Percentiles rank a stretch among this genome's conserved stretches.
These are phyloP conservation scores for Ceriagrion tenellum DNA, from an alignment of 2,888 invertebrate genomes.

Conservation along the genomic window DNA sequence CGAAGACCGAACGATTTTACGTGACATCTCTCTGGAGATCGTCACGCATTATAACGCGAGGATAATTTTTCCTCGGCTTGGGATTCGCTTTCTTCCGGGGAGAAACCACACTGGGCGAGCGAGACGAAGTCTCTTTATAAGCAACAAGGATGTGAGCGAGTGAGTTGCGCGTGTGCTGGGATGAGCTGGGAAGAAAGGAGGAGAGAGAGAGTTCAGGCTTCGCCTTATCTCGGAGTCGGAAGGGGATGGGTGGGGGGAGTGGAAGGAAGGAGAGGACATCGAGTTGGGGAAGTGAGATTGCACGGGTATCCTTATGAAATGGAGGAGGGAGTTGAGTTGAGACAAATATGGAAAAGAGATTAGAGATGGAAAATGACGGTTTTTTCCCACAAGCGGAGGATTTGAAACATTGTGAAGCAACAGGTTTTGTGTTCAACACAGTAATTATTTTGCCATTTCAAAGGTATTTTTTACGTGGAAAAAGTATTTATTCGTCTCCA, in stretches of 20 bases:
- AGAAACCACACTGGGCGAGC: background rate
- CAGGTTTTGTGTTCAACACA: too few species aligned
- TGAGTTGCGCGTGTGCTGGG: background rate
- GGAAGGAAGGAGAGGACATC: background rate
- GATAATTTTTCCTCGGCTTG: background rate
- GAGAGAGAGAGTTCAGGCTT: background rate
- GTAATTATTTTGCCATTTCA: too few species aligned
- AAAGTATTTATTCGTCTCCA: too few species aligned
- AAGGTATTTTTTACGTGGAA: too few species aligned
- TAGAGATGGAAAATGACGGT: too few species aligned
- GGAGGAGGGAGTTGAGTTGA: background rate
- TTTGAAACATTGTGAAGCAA: too few species aligned
- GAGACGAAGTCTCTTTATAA: background rate
- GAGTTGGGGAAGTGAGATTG: background rate
- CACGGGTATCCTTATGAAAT: background rate
- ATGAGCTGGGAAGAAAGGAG: background rate
- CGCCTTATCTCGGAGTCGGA: background rate
- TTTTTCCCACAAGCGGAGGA: too few species aligned
- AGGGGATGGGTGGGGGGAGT: background rate
- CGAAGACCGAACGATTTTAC: background rate
- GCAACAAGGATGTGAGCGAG: background rate
- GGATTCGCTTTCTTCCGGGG: background rate
- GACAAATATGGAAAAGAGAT: too few species aligned
- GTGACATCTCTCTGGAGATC: background rate
- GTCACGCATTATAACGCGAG: background rate